phyloP scores from a whole-genome alignment of 2,797 vertebrate species.

The Sphaeramia orbicularis region DNA sequence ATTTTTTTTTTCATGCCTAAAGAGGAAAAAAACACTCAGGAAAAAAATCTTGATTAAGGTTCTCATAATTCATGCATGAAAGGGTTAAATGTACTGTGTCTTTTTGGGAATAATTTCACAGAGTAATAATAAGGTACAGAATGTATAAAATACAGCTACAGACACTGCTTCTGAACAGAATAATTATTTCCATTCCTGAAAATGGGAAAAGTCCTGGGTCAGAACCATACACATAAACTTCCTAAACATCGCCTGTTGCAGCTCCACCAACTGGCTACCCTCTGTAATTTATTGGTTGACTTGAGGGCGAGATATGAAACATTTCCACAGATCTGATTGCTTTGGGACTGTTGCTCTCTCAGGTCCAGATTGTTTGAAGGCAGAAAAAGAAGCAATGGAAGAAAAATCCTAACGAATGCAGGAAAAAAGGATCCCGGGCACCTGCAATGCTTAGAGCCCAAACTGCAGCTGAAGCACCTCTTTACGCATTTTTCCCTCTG shows the following conservation, averaged over 20 bases:
- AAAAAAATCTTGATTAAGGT: too few relatives aligned
- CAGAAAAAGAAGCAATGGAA: conserved; percentile 7
- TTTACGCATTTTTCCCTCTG: conserved; percentile 35
- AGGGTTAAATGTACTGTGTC: too few relatives aligned
- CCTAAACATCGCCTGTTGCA: neutral
- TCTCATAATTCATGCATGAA: too few relatives aligned
- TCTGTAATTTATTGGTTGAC: conserved; percentile 20
- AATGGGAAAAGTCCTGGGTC: neutral
- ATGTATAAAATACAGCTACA: neutral
- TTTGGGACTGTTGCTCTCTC: conserved; percentile 41
- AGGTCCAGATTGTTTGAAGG: conserved; percentile 39
- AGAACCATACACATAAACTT: neutral
- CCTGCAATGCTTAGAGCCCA: conserved; percentile 40
- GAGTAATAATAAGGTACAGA: neutral
- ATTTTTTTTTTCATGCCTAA: too few relatives aligned
- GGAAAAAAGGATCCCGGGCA: conserved; percentile 14
- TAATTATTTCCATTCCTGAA: neutral
- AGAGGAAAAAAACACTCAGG: too few relatives aligned
- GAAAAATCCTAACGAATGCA: conserved; percentile 28
- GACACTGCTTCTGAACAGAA: neutral
- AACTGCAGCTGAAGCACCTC: conserved; percentile 31
- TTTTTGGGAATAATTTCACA: neutral
- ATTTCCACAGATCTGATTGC: conserved; percentile 39
- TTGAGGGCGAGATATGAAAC: conserved; percentile 15
- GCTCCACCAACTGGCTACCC: conserved; percentile 11